Conservation (phyloP, 2,888 invertebrate species). For the Andrena flavipes region DNA sequence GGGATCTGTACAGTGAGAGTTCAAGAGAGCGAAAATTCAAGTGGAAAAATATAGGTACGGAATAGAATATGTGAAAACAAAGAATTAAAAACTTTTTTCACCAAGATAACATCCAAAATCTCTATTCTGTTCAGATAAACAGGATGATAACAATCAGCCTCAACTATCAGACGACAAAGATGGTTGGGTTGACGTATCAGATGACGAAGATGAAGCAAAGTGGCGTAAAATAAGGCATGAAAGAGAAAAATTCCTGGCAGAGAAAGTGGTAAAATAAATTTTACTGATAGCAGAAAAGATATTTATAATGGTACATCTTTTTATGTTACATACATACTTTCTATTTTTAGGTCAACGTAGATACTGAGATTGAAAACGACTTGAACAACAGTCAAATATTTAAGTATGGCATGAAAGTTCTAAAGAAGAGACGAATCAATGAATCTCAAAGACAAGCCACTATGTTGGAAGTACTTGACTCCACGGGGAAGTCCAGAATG, state of each 20-base stretch:
- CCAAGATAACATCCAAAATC: not conserved
- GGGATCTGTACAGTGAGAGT: conserved; percentile 92
- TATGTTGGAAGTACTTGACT: conserved; percentile 26
- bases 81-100: not conserved
- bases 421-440: conserved; percentile 65
- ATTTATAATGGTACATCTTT: conserved; percentile 11
- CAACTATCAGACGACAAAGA: conserved; percentile 77
- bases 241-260: conserved; percentile 91
- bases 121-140: conserved; percentile 75
- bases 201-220: conserved; percentile 90
- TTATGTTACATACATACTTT: conserved; percentile 17
- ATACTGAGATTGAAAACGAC: conserved; percentile 77
- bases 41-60: conserved; percentile 91
- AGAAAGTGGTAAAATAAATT: conserved; percentile 84
- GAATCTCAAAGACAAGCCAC: conserved; percentile 41
- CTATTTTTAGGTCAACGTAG: conserved; percentile 67
- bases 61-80: not conserved
- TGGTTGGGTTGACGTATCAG: conserved; percentile 87
- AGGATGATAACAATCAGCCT: conserved; percentile 81
- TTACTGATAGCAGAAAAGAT: not conserved
- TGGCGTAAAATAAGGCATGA: conserved; percentile 93
- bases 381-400: conserved; percentile 84
- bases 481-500: conserved; percentile 55
- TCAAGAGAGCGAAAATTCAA: conserved; percentile 93
- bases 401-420: conserved; percentile 84